Evolutionary conservation across 2,888 invertebrate species (phyloP), one percentile per base, ranked within the genome.

Genomic region (Sinhomidia bicolor): DNA sequence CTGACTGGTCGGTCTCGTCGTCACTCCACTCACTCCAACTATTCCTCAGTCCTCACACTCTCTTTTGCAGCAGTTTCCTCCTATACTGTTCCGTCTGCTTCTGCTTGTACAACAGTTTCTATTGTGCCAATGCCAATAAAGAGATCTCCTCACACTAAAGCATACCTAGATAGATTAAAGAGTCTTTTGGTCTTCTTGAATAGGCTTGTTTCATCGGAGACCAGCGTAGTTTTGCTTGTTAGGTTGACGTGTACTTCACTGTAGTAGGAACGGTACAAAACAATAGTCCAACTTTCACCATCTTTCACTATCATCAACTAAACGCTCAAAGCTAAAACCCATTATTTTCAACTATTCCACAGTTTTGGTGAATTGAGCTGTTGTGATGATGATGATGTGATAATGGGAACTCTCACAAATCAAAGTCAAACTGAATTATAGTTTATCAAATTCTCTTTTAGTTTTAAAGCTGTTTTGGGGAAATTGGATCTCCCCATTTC

Each of bases 381-480:
- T 57, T 57, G n/a, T n/a, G n/a, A n/a, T n/a, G n/a, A n/a, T 57
- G 29, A n/a, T 32, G 65, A 32, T 29, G n/a, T 0, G 65, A 65
- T 65, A 14, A 65, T 65, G n/a, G 32, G 32, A 65, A 65, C 0
- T 65, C 65, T 65, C 65, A 65, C 65, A 65, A 65, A 65, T 65
- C 65, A 65, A 62, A 62, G 65, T 65, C 65, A 65, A 32, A 26
- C n/a, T 65, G 32, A 2, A 32, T 65, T 65, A 65, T n/a, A 57
- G 3, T 7, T 14, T 17, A 62, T 10, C 29, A 9, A 12, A 47
- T 32, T 29, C 32, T 3, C 17, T 17, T 29, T 29, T 32, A 14
- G 1, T 65, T 65, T n/a, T 5, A 65, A 32, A n/a, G 65, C 0
- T 26, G 9, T 32, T 32, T 65, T 1, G 60, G 1, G 60, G 9